Evolutionary conservation across 2,113 vertebrate species (phyloP).

Genomic region (Rhea pennata): DNA sequence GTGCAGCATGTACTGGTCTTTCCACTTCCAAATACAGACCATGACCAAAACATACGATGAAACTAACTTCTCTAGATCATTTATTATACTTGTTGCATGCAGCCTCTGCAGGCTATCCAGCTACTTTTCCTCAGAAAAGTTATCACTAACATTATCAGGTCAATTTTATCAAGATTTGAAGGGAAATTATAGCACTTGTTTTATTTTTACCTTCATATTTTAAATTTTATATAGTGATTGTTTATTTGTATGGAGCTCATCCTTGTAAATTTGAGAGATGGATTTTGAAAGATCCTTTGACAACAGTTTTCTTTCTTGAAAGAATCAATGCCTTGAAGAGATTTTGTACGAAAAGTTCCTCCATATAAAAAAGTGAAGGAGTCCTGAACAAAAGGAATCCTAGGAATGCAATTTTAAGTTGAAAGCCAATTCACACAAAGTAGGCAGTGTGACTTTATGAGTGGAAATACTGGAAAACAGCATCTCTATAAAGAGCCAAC

Average conservation of each 20-base stretch:
- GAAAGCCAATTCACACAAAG: constrained; percentile 21
- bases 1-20: background rate
- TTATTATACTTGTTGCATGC: background rate
- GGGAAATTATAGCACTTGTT: background rate
- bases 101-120: background rate
- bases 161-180: background rate
- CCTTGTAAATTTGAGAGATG: background rate
- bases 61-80: background rate
- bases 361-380: background rate
- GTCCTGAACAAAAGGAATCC: constrained; percentile 17
- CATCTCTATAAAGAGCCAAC: constrained; percentile 19
- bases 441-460: constrained; percentile 40
- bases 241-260: background rate
- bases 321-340: background rate
- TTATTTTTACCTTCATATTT: background rate
- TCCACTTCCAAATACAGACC: background rate
- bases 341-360: background rate
- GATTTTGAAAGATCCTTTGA: constrained; percentile 1
- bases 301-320: background rate
- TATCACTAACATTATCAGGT: background rate
- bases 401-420: constrained; percentile 18
- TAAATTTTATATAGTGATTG: background rate
- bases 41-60: background rate
- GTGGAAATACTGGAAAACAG: constrained; percentile 36
- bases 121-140: background rate